Evolutionary conservation across 2,888 invertebrate species (phyloP).

Genomic region (Seladonia tumulorum): DNA sequence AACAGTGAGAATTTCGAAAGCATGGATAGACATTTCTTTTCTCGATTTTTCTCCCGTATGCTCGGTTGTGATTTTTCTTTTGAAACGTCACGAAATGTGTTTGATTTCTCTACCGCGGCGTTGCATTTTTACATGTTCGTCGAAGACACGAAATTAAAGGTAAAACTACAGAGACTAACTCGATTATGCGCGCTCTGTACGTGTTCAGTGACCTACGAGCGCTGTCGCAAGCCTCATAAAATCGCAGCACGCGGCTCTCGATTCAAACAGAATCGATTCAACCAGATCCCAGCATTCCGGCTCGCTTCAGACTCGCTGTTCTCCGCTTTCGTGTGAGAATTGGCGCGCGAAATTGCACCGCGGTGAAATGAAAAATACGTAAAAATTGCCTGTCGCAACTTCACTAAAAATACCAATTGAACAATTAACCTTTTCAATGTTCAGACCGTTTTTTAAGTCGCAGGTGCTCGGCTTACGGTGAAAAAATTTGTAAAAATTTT

Average conservation of each 20-base stretch:
- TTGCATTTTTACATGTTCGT: neutral
- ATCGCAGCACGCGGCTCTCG: neutral
- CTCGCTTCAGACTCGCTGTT: neutral
- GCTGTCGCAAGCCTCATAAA: constrained; percentile 8
- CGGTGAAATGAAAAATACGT: neutral
- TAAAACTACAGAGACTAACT: constrained; percentile 6
- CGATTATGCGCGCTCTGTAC: neutral
- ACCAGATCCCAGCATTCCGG: constrained; percentile 15
- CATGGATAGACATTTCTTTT: neutral
- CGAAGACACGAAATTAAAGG: neutral
- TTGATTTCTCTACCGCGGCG: neutral
- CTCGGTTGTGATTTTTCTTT: no score
- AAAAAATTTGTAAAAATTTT: no score
- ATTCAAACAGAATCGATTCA: neutral
- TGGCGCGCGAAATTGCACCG: neutral
- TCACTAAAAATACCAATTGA: no score
- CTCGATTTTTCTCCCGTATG: no score
- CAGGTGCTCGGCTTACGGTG: no score
- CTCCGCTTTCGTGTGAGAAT: neutral
- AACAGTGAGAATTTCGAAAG: neutral
- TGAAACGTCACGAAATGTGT: neutral
- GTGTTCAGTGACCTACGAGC: constrained; percentile 8
- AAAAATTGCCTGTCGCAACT: neutral
- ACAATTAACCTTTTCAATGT: no score
- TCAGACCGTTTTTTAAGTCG: no score